phyloP scores from a whole-genome alignment of 2,113 vertebrate species.

The Sphyrna mokarran region DNA sequence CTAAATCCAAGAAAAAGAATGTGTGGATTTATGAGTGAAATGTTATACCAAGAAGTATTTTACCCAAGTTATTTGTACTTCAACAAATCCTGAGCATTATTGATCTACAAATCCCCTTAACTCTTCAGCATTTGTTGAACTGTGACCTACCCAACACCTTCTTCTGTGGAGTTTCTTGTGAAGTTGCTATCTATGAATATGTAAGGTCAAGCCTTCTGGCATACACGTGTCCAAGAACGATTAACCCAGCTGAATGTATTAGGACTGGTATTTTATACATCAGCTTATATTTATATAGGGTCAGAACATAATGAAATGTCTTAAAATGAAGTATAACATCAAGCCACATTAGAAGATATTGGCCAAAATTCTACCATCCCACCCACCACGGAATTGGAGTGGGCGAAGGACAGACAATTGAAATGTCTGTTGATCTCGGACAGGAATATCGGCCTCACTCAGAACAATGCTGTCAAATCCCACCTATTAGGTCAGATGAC shows the following conservation, averaged over 20 bases:
- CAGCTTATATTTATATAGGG: not conserved
- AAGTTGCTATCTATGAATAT: not conserved
- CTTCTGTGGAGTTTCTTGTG: not conserved
- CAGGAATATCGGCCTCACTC: too few relatives aligned
- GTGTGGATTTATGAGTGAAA: not conserved
- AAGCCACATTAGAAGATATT: not conserved
- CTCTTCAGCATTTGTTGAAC: not conserved
- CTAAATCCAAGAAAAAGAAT: constrained; percentile 27
- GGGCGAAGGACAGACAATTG: too few relatives aligned
- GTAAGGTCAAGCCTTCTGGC: not conserved
- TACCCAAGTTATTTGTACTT: not conserved
- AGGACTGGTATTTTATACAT: not conserved
- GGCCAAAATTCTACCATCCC: too few relatives aligned
- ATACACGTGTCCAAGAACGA: not conserved
- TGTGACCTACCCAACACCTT: not conserved
- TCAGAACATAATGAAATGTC: not conserved
- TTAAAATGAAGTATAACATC: not conserved
- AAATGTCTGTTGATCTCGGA: too few relatives aligned
- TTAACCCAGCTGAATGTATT: not conserved
- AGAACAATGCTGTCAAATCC: too few relatives aligned
- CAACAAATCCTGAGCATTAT: too few relatives aligned
- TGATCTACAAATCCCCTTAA: not conserved
- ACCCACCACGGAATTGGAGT: too few relatives aligned
- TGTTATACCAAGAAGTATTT: not conserved
- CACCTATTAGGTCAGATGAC: not conserved